Percentiles rank a stretch among this genome's conserved stretches.
These are phyloP conservation scores for Tangara arthus DNA, from an alignment of 2,797 vertebrate species.

Conservation along the genomic window DNA sequence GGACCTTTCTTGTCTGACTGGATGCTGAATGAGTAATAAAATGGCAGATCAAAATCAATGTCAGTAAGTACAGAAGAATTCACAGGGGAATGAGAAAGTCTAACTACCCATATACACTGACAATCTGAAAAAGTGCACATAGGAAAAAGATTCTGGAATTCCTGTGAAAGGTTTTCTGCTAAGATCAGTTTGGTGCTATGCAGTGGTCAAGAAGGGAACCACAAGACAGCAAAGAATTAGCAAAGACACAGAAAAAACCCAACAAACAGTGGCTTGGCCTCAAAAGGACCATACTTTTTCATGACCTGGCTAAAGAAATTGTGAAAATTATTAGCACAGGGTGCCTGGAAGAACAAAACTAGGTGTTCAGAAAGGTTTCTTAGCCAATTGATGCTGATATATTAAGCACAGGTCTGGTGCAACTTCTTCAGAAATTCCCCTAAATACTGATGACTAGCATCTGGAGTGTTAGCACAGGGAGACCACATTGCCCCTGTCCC, in stretches of 20 bases:
- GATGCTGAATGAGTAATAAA: background rate
- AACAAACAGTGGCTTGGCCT: background rate
- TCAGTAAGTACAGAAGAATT: background rate
- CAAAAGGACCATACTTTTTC: background rate
- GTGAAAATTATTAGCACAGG: background rate
- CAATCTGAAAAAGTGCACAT: background rate
- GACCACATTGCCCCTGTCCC: background rate
- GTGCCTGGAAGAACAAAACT: background rate
- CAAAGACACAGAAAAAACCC: background rate
- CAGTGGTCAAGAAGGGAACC: background rate
- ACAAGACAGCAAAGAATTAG: background rate
- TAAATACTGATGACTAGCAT: background rate
- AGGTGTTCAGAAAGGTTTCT: background rate
- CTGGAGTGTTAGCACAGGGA: background rate
- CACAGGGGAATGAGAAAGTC: background rate
- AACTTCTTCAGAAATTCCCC: background rate
- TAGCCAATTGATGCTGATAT: background rate
- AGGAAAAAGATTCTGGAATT: background rate
- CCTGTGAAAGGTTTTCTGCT: background rate
- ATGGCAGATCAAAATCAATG: constrained; percentile 18
- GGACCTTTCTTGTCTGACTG: constrained; percentile 14
- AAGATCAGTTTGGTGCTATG: background rate
- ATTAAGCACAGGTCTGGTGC: background rate
- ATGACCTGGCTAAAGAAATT: background rate
- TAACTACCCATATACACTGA: background rate